Evolutionary conservation across 2,888 invertebrate species (phyloP), one percentile per base, ranked within the genome.

Genomic region (Neoaliturus tenellus): DNA sequence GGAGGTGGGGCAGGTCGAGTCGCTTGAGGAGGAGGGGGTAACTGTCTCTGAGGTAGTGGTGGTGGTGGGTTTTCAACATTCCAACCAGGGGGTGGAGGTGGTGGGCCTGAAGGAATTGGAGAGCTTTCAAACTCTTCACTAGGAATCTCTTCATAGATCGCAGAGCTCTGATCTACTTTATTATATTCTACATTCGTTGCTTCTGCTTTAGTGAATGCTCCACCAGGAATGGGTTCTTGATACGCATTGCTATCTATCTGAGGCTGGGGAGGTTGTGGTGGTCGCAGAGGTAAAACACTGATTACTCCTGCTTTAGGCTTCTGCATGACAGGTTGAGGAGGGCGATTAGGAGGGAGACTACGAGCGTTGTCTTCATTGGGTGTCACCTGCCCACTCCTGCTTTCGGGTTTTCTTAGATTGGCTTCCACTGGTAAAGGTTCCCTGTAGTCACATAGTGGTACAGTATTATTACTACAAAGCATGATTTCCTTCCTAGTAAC

Each of bases 391-490:
- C 82, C 71, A 62, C 71, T 82, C n/a, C 58, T 71, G 12, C 2
- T 25, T 31, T 73, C 73, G 17, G 67, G 78, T 67, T 81, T 86
- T 87, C 88, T 87, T 33, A 71, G 35, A 78, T 23, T 51, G 10
- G 35, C 12, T 31, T 78, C 78, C 4, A 78, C 48, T 8, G 78
- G 78, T 6, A 83, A 41, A 39, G 85, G 82, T 28, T 87, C 87
- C 14, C 85, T 87, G 12, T 89, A 87, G 41, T 89, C 93, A 87
- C 92, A 95, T 62, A 98, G 91, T 0, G 98, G 95, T 83, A 96
- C 93, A 10, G 98, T 97, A 88, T 97, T 98, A 88, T 96, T 95
- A 31, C 96, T 94, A 90, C 97, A 97, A 71, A 98, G 91, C 83
- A 93, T 94, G 87, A 98, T 94, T 91, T 98, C 98, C 81, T 95